Conservation (phyloP, 2,797 vertebrate genomes). For the Sebastes umbrosus region DNA sequence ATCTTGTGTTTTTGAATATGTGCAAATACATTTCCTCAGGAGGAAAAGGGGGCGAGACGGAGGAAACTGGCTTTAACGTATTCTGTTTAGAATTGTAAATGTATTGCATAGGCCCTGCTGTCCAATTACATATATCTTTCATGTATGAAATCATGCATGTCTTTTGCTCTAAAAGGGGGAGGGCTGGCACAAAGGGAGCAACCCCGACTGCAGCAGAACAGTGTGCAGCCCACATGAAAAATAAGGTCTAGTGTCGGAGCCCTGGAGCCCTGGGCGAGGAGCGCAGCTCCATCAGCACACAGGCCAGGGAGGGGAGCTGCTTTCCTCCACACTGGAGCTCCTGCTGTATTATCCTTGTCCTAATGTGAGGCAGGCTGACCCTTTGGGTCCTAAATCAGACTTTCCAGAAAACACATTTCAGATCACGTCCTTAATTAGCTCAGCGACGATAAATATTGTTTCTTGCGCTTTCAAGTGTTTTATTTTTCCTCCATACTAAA, state of each 20-base stretch:
- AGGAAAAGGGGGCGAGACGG: conserved; percentile 53
- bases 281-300: conserved; percentile 79
- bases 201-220: conserved; percentile 74
- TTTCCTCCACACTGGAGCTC: conserved; percentile 71
- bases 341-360: conserved; percentile 71
- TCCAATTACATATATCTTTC: conserved; percentile 89
- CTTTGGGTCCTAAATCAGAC: conserved; percentile 62
- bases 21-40: conserved; percentile 73
- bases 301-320: conserved; percentile 68
- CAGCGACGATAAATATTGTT: conserved; percentile 64
- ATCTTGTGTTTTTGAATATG: conserved; percentile 69
- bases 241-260: conserved; percentile 80
- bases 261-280: conserved; percentile 79
- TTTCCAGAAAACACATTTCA: conserved; percentile 62
- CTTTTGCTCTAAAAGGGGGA: conserved; percentile 72
- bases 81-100: conserved; percentile 87
- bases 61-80: conserved; percentile 64
- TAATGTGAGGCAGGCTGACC: conserved; percentile 70
- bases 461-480: conserved; percentile 57
- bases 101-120: conserved; percentile 78
- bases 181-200: conserved; percentile 82
- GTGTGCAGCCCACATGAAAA: conserved; percentile 82
- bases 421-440: conserved; percentile 76
- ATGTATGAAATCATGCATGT: conserved; percentile 87
- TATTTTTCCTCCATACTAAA: conserved; percentile 41